These are phyloP conservation scores for Pseudorhombus dupliciocellatus DNA, from an alignment of 2,113 vertebrate species.

Conservation along the genomic window DNA sequence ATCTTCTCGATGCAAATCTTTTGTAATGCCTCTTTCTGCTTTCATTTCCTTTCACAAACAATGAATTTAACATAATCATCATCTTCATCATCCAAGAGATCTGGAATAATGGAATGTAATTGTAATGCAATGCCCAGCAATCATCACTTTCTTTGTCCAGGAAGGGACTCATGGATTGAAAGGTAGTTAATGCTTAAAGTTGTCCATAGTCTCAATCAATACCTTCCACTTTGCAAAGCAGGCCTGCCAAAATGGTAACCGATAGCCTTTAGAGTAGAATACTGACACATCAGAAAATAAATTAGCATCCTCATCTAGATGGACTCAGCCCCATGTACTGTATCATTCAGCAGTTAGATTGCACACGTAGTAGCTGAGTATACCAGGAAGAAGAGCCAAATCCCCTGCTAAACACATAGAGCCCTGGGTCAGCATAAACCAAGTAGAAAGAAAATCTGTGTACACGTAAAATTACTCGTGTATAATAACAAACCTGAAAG, in stretches of 20 bases:
- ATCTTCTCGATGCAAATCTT: not conserved
- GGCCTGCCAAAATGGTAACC: conserved; percentile 35
- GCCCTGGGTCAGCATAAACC: conserved; percentile 13
- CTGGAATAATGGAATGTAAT: not conserved
- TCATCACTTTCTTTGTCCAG: not conserved
- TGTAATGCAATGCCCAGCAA: not conserved
- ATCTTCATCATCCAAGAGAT: not conserved
- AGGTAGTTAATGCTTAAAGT: conserved; percentile 15
- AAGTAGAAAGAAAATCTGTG: not conserved
- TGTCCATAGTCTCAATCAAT: conserved; percentile 31
- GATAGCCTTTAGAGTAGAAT: conserved; percentile 24
- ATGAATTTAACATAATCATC: not conserved
- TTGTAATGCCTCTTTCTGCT: not conserved
- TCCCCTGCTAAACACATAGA: conserved; percentile 26
- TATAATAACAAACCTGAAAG: too few relatives aligned
- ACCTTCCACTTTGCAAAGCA: conserved; percentile 17
- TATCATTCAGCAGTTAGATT: conserved; percentile 47
- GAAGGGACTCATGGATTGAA: conserved; percentile 15
- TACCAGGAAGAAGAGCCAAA: conserved; percentile 48
- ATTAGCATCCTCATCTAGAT: conserved; percentile 39
- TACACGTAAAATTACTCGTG: not conserved
- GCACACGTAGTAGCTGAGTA: conserved; percentile 28
- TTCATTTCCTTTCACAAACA: not conserved
- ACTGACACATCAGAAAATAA: conserved; percentile 38
- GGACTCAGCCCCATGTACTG: conserved; percentile 25